phyloP scores from a whole-genome alignment of 2,113 vertebrate species.

The Heterotis niloticus region DNA sequence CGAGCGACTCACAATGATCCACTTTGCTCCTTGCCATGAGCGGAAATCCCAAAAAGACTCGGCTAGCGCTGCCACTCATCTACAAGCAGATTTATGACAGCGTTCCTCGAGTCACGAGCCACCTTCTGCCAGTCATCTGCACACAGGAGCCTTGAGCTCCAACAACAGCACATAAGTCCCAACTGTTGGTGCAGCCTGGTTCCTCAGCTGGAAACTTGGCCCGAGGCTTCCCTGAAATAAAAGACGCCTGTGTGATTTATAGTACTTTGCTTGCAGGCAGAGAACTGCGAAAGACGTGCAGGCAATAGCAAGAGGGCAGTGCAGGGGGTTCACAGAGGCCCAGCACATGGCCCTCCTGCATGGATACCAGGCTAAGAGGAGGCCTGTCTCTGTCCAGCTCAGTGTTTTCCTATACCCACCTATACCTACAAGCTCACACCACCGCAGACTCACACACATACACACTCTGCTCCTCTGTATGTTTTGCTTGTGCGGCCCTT shows the following conservation, averaged over 20 bases:
- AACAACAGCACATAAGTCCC: neutral
- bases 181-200: slow-evolving; percentile 31
- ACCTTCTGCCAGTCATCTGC: neutral
- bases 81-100: slow-evolving; percentile 10
- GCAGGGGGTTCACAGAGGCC: slow-evolving; percentile 27
- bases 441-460: neutral
- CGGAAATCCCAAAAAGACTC: neutral
- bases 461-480: too few relatives aligned
- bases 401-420: slow-evolving; percentile 7
- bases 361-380: neutral
- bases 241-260: slow-evolving; percentile 42
- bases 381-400: neutral
- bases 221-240: slow-evolving; percentile 23
- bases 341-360: neutral
- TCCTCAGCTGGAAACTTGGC: slow-evolving; percentile 38
- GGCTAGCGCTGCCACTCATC: slow-evolving; percentile 1
- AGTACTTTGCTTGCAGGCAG: slow-evolving; percentile 30
- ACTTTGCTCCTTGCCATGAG: neutral
- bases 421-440: slow-evolving; percentile 28
- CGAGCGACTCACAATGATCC: neutral
- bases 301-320: slow-evolving; percentile 22
- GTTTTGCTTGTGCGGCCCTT: neutral
- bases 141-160: neutral
- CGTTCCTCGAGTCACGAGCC: neutral
- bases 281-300: slow-evolving; percentile 33